phyloP scores from a whole-genome alignment of 2,797 vertebrate species.

The Spatula versicolor region DNA sequence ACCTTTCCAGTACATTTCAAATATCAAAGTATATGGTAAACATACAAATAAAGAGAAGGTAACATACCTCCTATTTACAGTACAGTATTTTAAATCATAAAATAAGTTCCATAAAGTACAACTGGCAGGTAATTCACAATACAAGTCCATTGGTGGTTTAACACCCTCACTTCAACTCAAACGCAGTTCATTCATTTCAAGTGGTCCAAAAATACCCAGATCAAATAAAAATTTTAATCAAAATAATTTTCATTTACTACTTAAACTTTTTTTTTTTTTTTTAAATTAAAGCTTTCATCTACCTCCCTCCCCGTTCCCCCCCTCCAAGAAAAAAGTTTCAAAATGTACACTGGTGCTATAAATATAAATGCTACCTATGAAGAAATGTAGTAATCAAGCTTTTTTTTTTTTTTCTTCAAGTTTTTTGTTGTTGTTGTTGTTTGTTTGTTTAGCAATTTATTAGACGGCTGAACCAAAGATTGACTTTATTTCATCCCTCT shows the following conservation, averaged over 20 bases:
- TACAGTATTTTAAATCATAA: conserved; percentile 88
- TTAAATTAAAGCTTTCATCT: conserved; percentile 85
- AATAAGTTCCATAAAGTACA: conserved; percentile 83
- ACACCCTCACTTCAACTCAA: conserved; percentile 79
- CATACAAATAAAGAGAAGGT: conserved; percentile 88
- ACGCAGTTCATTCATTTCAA: conserved; percentile 78
- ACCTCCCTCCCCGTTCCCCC: conserved; percentile 60
- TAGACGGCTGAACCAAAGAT: conserved; percentile 60
- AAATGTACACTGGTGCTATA: conserved; percentile 81
- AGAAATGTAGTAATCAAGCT: conserved; percentile 76
- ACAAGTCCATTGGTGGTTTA: conserved; percentile 74
- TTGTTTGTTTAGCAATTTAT: conserved; percentile 71
- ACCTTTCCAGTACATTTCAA: conserved; percentile 91
- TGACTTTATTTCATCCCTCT: conserved; percentile 59
- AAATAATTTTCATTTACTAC: conserved; percentile 83
- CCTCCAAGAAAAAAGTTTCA: conserved; percentile 66
- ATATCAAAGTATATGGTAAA: conserved; percentile 96
- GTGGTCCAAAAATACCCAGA: conserved; percentile 85
- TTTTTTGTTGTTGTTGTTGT: conserved; percentile 24
- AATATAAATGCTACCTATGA: conserved; percentile 81
- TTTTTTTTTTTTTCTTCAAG: conserved; percentile 75
- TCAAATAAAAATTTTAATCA: conserved; percentile 86
- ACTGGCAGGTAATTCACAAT: conserved; percentile 80
- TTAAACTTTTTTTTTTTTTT: conserved; percentile 72
- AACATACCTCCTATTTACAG: conserved; percentile 86